A percentile compares a stretch with the other conserved stretches of the same genome.
Evolutionary conservation across 2,888 invertebrate genomes (phyloP).

Genomic region (Cataglyphis cursor): DNA sequence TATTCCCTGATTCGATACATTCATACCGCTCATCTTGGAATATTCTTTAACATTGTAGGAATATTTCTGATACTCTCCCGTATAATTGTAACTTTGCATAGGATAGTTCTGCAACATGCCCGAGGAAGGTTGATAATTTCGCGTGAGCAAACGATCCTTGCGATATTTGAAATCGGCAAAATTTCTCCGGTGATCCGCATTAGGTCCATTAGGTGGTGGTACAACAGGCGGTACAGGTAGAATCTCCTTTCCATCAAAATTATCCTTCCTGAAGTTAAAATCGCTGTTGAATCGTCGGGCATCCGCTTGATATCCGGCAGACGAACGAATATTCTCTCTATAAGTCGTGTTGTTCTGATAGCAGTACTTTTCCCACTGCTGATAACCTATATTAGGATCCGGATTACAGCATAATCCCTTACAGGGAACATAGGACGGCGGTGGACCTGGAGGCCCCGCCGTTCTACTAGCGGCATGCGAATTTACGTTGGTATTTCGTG

Average conservation of each 20-base stretch:
- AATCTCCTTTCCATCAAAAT: constrained; percentile 75
- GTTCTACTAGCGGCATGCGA: constrained; percentile 72
- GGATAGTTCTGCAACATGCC: constrained; percentile 81
- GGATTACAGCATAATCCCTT: constrained; percentile 83
- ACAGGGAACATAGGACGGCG: constrained; percentile 76
- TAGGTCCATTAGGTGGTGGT: constrained; percentile 61
- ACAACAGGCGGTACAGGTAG: constrained; percentile 60
- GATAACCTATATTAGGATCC: constrained; percentile 79
- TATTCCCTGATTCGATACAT: constrained; percentile 66
- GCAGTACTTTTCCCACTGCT: constrained; percentile 81
- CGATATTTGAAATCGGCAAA: constrained; percentile 80
- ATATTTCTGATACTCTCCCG: constrained; percentile 82
- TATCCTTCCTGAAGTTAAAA: constrained; percentile 79
- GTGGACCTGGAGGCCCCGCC: constrained; percentile 44
- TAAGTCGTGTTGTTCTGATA: constrained; percentile 79
- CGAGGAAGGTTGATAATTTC: constrained; percentile 76
- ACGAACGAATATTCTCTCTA: constrained; percentile 79
- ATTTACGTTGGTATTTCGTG: constrained; percentile 66
- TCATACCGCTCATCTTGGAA: constrained; percentile 63
- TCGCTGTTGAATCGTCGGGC: constrained; percentile 78
- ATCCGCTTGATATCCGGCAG: constrained; percentile 76
- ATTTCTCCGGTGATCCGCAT: constrained; percentile 73
- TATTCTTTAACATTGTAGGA: constrained; percentile 81
- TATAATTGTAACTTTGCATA: constrained; percentile 81
- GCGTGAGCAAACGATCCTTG: constrained; percentile 75